Conservation (phyloP, 2,113 vertebrate genomes). For the Sporophila hypoxantha region DNA sequence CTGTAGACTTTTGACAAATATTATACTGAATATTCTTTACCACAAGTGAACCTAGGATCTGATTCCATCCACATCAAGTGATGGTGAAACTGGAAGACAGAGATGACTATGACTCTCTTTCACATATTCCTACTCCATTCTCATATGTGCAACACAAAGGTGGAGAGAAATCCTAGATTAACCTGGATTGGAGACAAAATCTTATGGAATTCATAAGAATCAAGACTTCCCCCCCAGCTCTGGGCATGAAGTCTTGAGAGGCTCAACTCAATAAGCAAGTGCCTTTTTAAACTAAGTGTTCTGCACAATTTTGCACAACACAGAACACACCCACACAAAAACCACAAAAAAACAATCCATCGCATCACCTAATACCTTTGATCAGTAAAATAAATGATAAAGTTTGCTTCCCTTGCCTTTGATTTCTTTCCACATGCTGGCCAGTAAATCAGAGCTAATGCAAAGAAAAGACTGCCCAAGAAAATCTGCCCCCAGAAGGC, state of each 20-base stretch:
- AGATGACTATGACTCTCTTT: neutral
- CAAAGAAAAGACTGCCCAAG: neutral
- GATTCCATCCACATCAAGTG: neutral
- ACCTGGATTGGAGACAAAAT: neutral
- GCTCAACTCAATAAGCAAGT: neutral
- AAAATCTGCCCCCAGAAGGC: neutral
- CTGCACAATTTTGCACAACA: neutral
- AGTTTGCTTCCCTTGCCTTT: neutral
- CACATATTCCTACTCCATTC: neutral
- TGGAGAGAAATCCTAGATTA: neutral
- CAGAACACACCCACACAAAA: neutral
- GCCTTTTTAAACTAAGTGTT: neutral
- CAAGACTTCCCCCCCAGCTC: neutral
- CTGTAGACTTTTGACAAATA: neutral
- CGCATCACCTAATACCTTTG: neutral
- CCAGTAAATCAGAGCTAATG: neutral
- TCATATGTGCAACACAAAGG: accelerated
- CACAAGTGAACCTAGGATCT: neutral
- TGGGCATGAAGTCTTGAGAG: neutral
- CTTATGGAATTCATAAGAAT: neutral
- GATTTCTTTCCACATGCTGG: neutral
- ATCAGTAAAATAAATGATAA: neutral
- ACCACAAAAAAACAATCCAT: neutral
- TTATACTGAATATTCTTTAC: neutral
- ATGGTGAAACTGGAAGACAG: neutral